Evolutionary conservation across 2,888 invertebrate species (phyloP).

Genomic region (Tinea semifulvella): DNA sequence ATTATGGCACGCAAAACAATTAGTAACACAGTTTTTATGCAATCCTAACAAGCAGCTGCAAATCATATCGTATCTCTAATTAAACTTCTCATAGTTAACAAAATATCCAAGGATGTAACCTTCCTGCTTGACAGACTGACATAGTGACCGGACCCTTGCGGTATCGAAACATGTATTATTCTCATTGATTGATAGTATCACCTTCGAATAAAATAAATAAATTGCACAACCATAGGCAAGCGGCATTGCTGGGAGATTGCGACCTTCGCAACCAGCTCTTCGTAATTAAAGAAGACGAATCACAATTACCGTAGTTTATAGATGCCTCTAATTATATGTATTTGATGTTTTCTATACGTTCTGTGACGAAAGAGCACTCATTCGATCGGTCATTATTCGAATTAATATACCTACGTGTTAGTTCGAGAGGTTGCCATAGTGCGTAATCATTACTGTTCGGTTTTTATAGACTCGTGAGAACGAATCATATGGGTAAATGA

Average conservation of each 20-base stretch:
- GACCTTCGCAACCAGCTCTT: conserved; percentile 46
- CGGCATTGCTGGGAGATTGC: background rate
- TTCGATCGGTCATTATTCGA: conserved; percentile 58
- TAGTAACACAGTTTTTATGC: too few relatives aligned
- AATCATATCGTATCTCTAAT: background rate
- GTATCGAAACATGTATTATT: conserved; percentile 6
- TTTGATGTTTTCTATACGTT: conserved; percentile 61
- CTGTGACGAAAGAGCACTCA: conserved; percentile 60
- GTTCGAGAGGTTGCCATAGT: conserved; percentile 48
- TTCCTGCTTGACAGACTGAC: conserved; percentile 22
- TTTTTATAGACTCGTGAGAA: conserved; percentile 62
- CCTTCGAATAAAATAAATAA: conserved; percentile 28
- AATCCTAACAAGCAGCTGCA: too few relatives aligned
- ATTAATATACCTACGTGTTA: conserved; percentile 65
- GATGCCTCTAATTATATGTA: conserved; percentile 61
- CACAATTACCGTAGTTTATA: conserved; percentile 64
- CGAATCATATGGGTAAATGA: conserved; percentile 35
- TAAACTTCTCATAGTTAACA: background rate
- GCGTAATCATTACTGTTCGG: conserved; percentile 49
- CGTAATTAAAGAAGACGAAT: conserved; percentile 60
- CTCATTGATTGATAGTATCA: conserved; percentile 22
- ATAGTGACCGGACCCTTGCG: conserved; percentile 17
- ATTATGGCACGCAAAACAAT: too few relatives aligned
- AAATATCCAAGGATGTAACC: conserved; percentile 13
- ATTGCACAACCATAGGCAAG: conserved; percentile 35